Base-by-base conservation (phyloP, 2,888 invertebrate genomes). In the Watsonalla binaria region DNA sequence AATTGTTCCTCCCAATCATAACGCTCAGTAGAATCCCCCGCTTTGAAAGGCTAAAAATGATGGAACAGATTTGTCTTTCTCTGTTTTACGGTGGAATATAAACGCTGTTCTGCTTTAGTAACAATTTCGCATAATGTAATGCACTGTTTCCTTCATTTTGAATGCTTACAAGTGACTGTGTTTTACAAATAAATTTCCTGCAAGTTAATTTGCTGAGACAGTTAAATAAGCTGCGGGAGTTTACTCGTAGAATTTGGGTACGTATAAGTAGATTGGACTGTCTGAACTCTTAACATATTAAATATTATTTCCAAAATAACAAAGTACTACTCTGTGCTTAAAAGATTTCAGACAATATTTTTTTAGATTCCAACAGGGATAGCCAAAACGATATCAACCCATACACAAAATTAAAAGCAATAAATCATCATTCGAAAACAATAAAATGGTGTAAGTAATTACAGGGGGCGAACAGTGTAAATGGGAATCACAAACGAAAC, bases 1-100 rank as follows among this genome's bases (percentile, higher is more conserved):
- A 88, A 89, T 88, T 86, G 86, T 84, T 83, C 84, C 82, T 81
- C 76, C 81, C 80, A 84, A 88, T 86, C 86, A 87, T 86, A 86
- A 83, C 82, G 80, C 79, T 81, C 78, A 82, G 78, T 80, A 75
- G 72, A 82, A 86, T 82, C 82, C 80, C 76, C 78, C 75, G 75
- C 80, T 84, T 78, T 83, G 74, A 82, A 78, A 80, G 75, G 80
- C 80, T 87, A 80, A 80, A 85, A 85, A 82, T 77, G 77, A 84
- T 82, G 78, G 75, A 72, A 76, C 76, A 78, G 77, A 82, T 86
- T 86, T 82, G 81, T 86, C 80, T 76, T 72, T 76, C 72, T 78
- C 73, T 80, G 73, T 80, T 79, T 78, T 79, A 80, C 73, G 72
- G 76, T 71, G 68, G 70, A 74, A 77, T 74, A 73, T 66, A 71